These are phyloP conservation scores for Lumbricus terrestris DNA, from an alignment of 2,888 invertebrate genomes.

Conservation along the genomic window DNA sequence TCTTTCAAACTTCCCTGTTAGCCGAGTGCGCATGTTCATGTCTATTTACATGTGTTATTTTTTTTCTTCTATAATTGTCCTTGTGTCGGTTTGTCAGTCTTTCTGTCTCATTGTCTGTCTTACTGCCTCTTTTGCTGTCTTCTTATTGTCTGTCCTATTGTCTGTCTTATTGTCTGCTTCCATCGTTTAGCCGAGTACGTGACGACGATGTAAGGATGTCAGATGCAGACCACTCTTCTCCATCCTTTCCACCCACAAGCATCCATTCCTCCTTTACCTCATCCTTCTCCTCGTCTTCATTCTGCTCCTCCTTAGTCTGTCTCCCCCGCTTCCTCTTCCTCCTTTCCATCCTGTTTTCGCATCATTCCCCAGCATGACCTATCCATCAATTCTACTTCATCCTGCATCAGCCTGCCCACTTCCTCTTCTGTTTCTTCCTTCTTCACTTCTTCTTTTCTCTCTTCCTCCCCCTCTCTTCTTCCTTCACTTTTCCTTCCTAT, in stretches of 20 bases:
- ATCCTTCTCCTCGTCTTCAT: not conserved
- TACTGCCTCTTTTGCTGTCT: too few relatives aligned
- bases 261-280: not conserved
- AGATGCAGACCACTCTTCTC: not conserved
- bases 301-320: not conserved
- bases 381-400: too few relatives aligned
- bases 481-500: not conserved
- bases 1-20: too few relatives aligned
- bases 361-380: not conserved
- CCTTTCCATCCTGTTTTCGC: not conserved
- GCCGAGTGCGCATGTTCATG: too few relatives aligned
- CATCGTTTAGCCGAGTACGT: not conserved
- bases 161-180: not conserved
- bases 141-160: too few relatives aligned
- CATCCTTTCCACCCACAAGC: not conserved
- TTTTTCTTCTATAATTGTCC: too few relatives aligned
- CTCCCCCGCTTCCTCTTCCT: not conserved
- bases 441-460: not conserved
- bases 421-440: not conserved
- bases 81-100: too few relatives aligned
- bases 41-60: too few relatives aligned
- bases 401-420: too few relatives aligned
- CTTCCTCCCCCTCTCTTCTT: not conserved
- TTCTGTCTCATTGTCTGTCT: too few relatives aligned
- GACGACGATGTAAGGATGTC: not conserved